Percentiles rank a stretch among this genome's conserved stretches.
phyloP scores from a whole-genome alignment of 2,888 invertebrate species.

The Gonocerus acuteangulatus region DNA sequence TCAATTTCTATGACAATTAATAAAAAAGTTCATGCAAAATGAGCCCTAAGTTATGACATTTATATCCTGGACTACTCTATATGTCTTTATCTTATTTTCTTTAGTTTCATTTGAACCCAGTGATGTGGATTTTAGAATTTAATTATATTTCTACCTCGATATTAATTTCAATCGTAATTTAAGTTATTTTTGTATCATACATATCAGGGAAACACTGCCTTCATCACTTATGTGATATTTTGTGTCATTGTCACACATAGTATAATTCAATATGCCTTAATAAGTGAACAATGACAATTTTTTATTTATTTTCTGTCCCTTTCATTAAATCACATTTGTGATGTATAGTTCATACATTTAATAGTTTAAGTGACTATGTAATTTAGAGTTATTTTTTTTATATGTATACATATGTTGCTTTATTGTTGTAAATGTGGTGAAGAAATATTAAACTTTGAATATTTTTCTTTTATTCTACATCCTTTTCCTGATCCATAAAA shows the following conservation, averaged over 20 bases:
- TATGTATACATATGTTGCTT: conserved; percentile 27
- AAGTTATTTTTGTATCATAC: conserved; percentile 5
- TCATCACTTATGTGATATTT: conserved; percentile 12
- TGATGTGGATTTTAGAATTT: conserved; percentile 1
- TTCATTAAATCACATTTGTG: too few relatives aligned
- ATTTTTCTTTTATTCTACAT: neutral
- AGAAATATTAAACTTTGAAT: conserved; percentile 30
- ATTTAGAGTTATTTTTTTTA: conserved; percentile 1
- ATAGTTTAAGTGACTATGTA: too few relatives aligned
- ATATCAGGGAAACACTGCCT: conserved; percentile 27
- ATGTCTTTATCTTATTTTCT: too few relatives aligned
- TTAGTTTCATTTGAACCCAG: too few relatives aligned
- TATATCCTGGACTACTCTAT: too few relatives aligned
- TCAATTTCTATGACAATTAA: too few relatives aligned
- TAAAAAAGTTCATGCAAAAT: too few relatives aligned
- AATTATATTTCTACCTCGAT: conserved; percentile 16
- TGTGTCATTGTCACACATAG: neutral
- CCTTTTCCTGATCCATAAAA: neutral
- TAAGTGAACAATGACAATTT: neutral
- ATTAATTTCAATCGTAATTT: neutral
- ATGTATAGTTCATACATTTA: too few relatives aligned
- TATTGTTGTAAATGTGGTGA: conserved; percentile 32
- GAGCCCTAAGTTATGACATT: too few relatives aligned
- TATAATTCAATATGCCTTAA: neutral
- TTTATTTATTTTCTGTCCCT: too few relatives aligned